Base-by-base conservation (phyloP, 2,888 invertebrate genomes). In the Lepas anatifera region DNA sequence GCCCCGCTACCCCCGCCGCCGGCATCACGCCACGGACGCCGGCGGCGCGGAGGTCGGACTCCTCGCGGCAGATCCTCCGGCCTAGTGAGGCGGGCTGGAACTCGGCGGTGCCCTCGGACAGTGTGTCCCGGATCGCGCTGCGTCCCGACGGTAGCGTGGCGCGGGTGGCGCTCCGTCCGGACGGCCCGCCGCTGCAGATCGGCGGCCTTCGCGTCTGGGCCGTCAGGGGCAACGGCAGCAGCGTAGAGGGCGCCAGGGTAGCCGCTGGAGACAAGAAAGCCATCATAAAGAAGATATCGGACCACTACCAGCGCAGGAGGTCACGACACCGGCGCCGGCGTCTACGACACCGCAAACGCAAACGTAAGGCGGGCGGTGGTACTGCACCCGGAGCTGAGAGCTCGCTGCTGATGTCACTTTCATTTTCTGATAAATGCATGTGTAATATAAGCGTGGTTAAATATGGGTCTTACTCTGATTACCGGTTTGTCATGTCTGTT, bases 301-400 rank as follows among this genome's bases (percentile, higher is more conserved):
- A 72, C 68, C 71, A 71, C 64, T 72, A 73, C 71, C 71, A 73
- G 68, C 72, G 43, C 69, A 50, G 63, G 83, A 39, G 83, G 84
- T 73, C 84, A 84, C 13, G 85, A 85, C 76, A 83, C 86, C 67
- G 67, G 48, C 71, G 41, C 52, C 71, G 68, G 48, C 71, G 70
- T 68, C 71, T 48, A 58, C 68, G 58, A 69, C 68, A 81, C 81
- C 75, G 76, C 77, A 67, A 78, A 78, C 76, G 80, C 80, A 75
- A 77, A 76, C 69, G 74, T 76, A 58, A 80, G 79, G n/a, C n/a
- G n/a, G n/a, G n/a, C n/a, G n/a, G n/a, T n/a, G n/a, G n/a, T n/a
- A n/a, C n/a, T n/a, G n/a, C n/a, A n/a, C n/a, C n/a, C n/a, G n/a
- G n/a, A n/a, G n/a, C n/a, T n/a, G n/a, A n/a, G n/a, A n/a, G n/a